These are phyloP conservation scores for Pipistrellus pygmaeus DNA, from an alignment of 2,797 vertebrate species.

Conservation along the genomic window DNA sequence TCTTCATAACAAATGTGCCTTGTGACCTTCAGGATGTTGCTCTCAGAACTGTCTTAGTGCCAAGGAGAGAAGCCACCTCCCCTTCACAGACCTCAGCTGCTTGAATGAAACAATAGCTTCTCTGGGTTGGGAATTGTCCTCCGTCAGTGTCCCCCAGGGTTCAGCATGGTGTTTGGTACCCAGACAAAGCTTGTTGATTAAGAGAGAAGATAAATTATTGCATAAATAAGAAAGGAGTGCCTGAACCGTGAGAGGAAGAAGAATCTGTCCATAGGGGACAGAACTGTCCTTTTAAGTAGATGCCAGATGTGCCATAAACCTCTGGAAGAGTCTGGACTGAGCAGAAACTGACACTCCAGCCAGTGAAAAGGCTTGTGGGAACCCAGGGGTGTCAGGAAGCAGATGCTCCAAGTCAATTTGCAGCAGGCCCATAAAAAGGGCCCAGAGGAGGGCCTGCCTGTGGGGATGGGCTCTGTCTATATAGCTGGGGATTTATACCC, in stretches of 20 bases:
- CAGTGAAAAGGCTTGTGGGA: not conserved
- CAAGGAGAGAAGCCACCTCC: not conserved
- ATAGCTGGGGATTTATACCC: not conserved
- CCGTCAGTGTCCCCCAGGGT: not conserved
- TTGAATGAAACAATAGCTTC: not conserved
- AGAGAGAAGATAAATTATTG: slow-evolving; percentile 32
- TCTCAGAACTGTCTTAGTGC: not conserved
- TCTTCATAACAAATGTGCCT: not conserved
- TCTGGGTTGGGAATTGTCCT: not conserved
- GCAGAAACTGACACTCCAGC: not conserved
- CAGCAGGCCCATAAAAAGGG: slow-evolving; percentile 13
- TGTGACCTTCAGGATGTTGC: not conserved
- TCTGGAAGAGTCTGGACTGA: not conserved
- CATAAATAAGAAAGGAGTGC: not conserved
- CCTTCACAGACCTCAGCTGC: not conserved
- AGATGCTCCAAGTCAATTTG: slow-evolving; percentile 37
- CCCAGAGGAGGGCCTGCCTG: not conserved
- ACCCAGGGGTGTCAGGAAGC: not conserved
- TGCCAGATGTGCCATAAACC: slow-evolving; percentile 45
- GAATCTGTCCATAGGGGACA: not conserved
- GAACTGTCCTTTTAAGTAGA: slow-evolving; percentile 2
- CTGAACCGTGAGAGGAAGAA: slow-evolving; percentile 36
- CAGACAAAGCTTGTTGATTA: not conserved
- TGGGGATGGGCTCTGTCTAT: not conserved
- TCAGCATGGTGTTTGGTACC: not conserved